These are phyloP conservation scores for Lanius collurio DNA, from an alignment of 2,113 vertebrate genomes.

Conservation along the genomic window DNA sequence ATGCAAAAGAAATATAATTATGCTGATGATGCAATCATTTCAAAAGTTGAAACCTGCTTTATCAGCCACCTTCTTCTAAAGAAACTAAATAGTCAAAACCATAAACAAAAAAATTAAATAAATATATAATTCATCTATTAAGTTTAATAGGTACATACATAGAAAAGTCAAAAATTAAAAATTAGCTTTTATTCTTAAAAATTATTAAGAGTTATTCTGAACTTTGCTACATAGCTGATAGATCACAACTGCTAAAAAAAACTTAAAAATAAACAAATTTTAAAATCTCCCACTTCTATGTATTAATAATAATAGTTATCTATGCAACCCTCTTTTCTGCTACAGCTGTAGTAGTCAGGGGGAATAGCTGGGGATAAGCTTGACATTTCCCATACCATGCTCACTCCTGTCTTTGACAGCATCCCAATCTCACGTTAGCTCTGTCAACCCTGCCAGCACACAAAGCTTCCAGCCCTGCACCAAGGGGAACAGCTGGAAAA, in stretches of 20 bases:
- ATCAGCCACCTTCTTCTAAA: background rate
- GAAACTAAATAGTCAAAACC: background rate
- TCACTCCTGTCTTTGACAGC: background rate
- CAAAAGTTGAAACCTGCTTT: background rate
- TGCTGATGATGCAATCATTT: background rate
- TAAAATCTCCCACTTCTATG: background rate
- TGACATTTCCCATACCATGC: background rate
- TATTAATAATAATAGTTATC: background rate
- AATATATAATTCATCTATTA: background rate
- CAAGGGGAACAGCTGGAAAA: background rate
- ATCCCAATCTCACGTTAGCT: rapidly evolving
- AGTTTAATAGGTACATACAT: background rate
- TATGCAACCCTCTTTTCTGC: background rate
- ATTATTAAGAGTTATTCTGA: background rate
- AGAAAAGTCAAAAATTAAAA: background rate
- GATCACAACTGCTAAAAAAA: background rate
- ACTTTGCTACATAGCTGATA: background rate
- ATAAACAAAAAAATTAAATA: background rate
- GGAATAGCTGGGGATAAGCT: background rate
- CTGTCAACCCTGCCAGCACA: background rate
- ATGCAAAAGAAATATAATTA: background rate
- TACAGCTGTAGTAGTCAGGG: background rate
- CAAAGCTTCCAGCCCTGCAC: background rate
- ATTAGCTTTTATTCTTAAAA: background rate
- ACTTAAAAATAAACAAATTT: background rate